Evolutionary conservation across 2,888 invertebrate genomes (phyloP).

Genomic region (Hesperia comma): DNA sequence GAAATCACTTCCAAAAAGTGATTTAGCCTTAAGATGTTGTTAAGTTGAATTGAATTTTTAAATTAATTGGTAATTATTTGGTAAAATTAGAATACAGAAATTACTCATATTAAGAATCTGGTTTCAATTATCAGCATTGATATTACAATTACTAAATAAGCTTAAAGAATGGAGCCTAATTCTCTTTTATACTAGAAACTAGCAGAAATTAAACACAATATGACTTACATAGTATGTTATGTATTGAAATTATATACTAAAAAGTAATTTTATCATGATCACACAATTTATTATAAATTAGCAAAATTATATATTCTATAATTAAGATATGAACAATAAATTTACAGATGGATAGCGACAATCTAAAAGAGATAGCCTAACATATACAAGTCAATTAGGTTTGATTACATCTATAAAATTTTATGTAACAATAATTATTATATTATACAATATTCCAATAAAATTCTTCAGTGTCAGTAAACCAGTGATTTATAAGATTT

Average conservation of each 20-base stretch:
- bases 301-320: neutral
- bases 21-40: too few species aligned
- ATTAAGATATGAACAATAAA: neutral
- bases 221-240: neutral
- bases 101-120: too few species aligned
- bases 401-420: neutral
- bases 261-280: neutral
- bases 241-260: neutral
- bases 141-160: neutral
- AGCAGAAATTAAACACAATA: neutral
- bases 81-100: too few species aligned
- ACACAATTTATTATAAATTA: neutral
- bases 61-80: too few species aligned
- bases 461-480: conserved; percentile 26
- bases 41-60: too few species aligned
- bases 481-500: conserved; percentile 22
- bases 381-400: neutral
- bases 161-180: too few species aligned
- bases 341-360: neutral
- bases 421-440: neutral
- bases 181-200: too few species aligned
- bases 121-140: neutral
- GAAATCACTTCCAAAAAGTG: too few species aligned
- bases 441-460: conserved; percentile 8
- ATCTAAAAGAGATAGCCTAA: neutral